Evolutionary conservation across 2,113 vertebrate species (phyloP).

Genomic region (Crotalus horridus): DNA sequence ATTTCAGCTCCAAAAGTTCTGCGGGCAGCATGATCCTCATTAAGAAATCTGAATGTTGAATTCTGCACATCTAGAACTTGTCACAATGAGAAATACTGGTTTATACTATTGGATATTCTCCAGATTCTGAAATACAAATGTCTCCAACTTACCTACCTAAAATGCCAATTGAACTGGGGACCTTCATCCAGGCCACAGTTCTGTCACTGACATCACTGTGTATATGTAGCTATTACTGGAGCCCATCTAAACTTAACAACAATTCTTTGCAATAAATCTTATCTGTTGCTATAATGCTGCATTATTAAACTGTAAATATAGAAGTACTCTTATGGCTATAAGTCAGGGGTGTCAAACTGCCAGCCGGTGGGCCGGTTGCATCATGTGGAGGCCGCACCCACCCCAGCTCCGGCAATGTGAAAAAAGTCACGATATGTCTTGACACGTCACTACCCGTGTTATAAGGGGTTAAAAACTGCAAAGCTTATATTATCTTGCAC

Average conservation of each 20-base stretch:
- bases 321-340: not conserved
- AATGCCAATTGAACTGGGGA: not conserved
- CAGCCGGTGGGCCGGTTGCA: no score
- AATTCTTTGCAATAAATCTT: not conserved
- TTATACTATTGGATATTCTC: not conserved
- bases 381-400: no score
- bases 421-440: no score
- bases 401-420: no score
- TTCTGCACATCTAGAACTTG: not conserved
- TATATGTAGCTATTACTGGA: not conserved
- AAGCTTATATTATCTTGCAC: not conserved
- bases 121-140: not conserved
- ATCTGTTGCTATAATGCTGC: not conserved
- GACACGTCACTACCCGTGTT: no score
- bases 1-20: not conserved
- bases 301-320: not conserved
- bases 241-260: not conserved
- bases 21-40: not conserved
- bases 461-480: not conserved
- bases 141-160: not conserved
- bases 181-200: not conserved
- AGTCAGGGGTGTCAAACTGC: not conserved
- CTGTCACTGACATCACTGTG: not conserved
- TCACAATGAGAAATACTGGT: not conserved
- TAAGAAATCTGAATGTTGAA: not conserved